phyloP scores from a whole-genome alignment of 2,888 invertebrate genomes.

The Drosophila meridionalis region DNA sequence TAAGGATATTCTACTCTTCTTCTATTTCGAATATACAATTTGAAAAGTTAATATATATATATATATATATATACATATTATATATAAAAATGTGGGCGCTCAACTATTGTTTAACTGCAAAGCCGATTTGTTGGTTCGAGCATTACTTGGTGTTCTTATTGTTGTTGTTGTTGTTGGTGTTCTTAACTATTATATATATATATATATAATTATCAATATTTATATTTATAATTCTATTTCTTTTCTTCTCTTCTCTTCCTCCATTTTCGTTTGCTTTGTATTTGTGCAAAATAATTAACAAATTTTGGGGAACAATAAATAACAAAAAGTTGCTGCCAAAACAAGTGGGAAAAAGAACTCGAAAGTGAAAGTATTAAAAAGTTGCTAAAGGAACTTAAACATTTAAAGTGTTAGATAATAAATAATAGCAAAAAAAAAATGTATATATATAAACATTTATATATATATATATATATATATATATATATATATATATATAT shows the following conservation, averaged over 20 bases:
- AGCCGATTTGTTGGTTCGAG: conserved; percentile 10
- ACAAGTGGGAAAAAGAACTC: conserved; percentile 25
- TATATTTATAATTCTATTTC: not conserved
- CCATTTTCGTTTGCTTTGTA: not conserved
- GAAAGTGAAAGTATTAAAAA: not conserved
- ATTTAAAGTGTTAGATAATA: conserved; percentile 33
- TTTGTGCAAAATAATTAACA: conserved; percentile 60
- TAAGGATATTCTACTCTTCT: conserved; percentile 1
- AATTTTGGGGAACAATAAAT: conserved; percentile 59
- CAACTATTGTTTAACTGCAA: conserved; percentile 2
- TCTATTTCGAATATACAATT: conserved; percentile 35
- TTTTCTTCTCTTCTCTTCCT: not conserved
- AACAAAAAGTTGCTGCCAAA: conserved; percentile 58
- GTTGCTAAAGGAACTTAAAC: conserved; percentile 18
- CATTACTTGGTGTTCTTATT: conserved; percentile 12
- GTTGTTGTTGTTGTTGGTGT: conserved; percentile 2
- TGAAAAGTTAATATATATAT: conserved; percentile 11
- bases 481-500: too few species aligned
- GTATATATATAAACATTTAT: too few species aligned
- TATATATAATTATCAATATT: too few species aligned
- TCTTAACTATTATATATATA: conserved; percentile 9
- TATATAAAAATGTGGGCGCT: conserved; percentile 4
- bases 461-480: too few species aligned
- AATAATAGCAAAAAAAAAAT: conserved; percentile 30
- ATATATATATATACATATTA: conserved; percentile 1